Base-by-base conservation (phyloP, 2,888 invertebrate species). In the Spisula solida region DNA sequence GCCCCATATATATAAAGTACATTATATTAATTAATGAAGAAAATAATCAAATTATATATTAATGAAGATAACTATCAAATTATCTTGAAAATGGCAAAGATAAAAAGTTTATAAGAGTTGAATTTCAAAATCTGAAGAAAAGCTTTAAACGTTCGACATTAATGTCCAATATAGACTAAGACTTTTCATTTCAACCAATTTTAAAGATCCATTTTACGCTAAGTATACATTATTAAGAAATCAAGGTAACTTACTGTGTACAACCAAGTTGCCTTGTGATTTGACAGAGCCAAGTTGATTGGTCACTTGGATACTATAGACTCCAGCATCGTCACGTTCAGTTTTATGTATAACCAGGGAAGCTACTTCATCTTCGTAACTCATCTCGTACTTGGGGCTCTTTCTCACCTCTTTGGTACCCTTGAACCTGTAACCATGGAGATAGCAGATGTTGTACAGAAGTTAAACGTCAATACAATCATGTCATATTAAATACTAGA, bases 281-380 rank as follows among this genome's bases (percentile, higher is more conserved):
- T 95, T 95, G 25, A 96, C 96, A 86, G 94, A 93, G 29, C 96
- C 96, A 31, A 96, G 93, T 56, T 95, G 95, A 92, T 96, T 96
- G 81, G 92, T 81, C 6, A 95, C 96, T 92, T 96, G 95, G 86
- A 96, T 95, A 55, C 92, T 92, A 94, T 96, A 96, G 18, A 93
- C 93, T 56, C 95, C 96, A 55, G 95, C 93, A 91, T 96, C 96
- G 6, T 92, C 93, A 41, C 94, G 93, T 81, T 95, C 95, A 5
- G 95, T 95, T 80, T 95, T 95, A 87, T 95, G 98, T 94, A 99
- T 98, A 51, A 98, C 98, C 83, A 99, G 97, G 78, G 95, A 90
- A 25, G 96, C 95, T 75, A 95, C 93, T 70, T 95, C 95, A 81
- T 96, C 95, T 87, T 95, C 96, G 55, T 95, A 95, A 84, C 94